These are phyloP conservation scores for Temnothorax longispinosus DNA, from an alignment of 1,140 invertebrate genomes.

Conservation along the genomic window DNA sequence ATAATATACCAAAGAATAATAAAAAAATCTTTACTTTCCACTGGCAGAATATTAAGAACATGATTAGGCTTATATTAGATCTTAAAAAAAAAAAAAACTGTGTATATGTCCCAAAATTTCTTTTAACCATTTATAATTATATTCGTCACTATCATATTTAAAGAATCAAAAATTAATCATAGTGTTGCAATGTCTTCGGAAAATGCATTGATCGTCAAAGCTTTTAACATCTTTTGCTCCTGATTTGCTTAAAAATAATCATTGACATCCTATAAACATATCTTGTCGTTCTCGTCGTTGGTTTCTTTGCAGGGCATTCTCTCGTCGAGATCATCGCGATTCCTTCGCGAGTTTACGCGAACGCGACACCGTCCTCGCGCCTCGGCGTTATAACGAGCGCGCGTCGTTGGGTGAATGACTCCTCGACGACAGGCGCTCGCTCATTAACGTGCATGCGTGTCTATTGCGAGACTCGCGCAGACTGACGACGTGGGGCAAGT, in stretches of 20 bases:
- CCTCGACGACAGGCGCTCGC: slow-evolving; percentile 41
- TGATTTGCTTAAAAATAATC: not conserved
- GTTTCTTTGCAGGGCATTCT: not conserved
- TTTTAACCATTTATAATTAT: not conserved
- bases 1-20: not conserved
- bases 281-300: not conserved
- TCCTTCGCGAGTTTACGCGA: slow-evolving; percentile 12
- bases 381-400: slow-evolving; percentile 12
- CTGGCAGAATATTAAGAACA: not conserved
- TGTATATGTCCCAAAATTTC: not conserved
- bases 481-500: slow-evolving; percentile 55
- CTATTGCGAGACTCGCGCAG: slow-evolving; percentile 26
- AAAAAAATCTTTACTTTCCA: not conserved
- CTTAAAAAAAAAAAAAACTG: not conserved
- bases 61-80: not conserved
- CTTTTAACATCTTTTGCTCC: not conserved
- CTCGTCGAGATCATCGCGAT: not conserved
- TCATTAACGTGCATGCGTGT: slow-evolving; percentile 34
- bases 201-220: not conserved
- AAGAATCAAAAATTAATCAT: not conserved
- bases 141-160: not conserved
- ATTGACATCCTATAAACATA: not conserved
- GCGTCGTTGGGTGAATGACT: slow-evolving; percentile 76
- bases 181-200: not conserved
- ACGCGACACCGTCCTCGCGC: not conserved